Evolutionary conservation across 30 jellyfish, hydroid and myxozoan genomes (phyloP).

Genomic region (Aurelia sp.): DNA sequence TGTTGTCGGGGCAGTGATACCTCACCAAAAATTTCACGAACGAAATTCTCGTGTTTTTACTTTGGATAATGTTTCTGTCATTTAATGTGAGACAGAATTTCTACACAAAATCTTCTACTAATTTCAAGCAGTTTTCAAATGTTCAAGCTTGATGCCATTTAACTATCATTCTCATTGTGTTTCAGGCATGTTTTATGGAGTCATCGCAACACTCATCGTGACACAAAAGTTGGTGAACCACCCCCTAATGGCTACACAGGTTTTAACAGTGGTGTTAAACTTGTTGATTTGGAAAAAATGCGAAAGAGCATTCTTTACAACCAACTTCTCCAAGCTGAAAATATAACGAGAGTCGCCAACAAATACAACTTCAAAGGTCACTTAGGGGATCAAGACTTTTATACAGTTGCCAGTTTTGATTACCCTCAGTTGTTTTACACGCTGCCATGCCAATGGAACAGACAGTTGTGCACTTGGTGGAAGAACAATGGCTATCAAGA

Average conservation of each 20-base stretch:
- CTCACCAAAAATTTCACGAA: too few relatives aligned
- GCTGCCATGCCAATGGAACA: conserved; percentile 96
- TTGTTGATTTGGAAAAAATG: conserved; percentile 78
- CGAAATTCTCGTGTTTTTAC: too few relatives aligned
- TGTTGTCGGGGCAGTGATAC: too few relatives aligned
- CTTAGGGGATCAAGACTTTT: conserved; percentile 94
- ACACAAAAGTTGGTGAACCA: conserved; percentile 82
- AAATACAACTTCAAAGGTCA: conserved; percentile 86
- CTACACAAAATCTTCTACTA: background rate
- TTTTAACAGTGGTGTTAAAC: conserved; percentile 89
- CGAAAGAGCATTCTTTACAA: conserved; percentile 71
- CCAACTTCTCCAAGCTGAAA: conserved; percentile 41
- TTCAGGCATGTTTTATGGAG: conserved; percentile 70
- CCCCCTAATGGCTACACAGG: conserved; percentile 94
- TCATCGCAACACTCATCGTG: conserved; percentile 69
- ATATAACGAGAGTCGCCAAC: conserved; percentile 56
- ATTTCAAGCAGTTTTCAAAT: background rate
- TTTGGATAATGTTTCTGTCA: too few relatives aligned
- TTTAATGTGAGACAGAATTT: too few relatives aligned
- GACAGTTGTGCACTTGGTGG: conserved; percentile 98
- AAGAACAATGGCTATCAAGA: conserved; percentile 69
- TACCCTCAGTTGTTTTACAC: conserved; percentile 74
- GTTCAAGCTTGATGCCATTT: background rate
- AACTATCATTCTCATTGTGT: background rate
- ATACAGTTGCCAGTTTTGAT: conserved; percentile 74